These are phyloP conservation scores for Mesorhabditis sp. DNA, from an alignment of 2,888 invertebrate species.

Conservation along the genomic window DNA sequence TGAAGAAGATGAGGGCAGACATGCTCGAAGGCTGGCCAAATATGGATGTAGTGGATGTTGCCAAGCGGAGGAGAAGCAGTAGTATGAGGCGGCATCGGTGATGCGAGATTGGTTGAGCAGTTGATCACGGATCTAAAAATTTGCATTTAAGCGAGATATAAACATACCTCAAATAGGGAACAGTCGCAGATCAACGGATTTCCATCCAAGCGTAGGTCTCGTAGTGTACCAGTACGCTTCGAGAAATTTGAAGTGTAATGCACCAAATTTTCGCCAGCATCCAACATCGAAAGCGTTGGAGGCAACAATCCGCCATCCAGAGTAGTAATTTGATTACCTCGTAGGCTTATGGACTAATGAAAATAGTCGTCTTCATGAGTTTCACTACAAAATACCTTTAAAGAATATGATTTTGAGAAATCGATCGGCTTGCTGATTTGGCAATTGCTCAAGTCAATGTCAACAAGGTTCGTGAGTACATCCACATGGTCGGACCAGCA, in stretches of 20 bases:
- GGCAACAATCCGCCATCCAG: constrained; percentile 37
- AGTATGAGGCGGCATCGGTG: constrained; percentile 40
- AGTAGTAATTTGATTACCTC: constrained; percentile 24
- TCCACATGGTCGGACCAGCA: constrained; percentile 39
- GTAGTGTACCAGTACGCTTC: constrained; percentile 9
- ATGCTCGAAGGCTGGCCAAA: constrained; percentile 34
- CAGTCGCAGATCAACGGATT: constrained; percentile 53
- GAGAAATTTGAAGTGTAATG: constrained; percentile 40
- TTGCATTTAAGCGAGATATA: constrained; percentile 8
- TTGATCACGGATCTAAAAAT: constrained; percentile 18
- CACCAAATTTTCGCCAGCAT: constrained; percentile 41
- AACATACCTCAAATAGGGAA: constrained; percentile 26
- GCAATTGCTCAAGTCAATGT: constrained; percentile 42
- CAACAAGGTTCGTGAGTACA: constrained; percentile 37
- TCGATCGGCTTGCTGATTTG: constrained; percentile 20
- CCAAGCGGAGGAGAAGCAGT: constrained; percentile 45
- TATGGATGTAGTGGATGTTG: constrained; percentile 48
- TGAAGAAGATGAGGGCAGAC: constrained; percentile 22
- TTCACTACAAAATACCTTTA: constrained; percentile 20
- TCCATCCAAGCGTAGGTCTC: constrained; percentile 30
- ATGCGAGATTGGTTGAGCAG: constrained; percentile 30
- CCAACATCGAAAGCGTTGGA: constrained; percentile 28
- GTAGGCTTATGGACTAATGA: constrained; percentile 16
- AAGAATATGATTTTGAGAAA: constrained; percentile 14
- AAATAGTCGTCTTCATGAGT: constrained; percentile 10